Conservation (phyloP, 2,888 invertebrate species). For the Pedicia rivosa region DNA sequence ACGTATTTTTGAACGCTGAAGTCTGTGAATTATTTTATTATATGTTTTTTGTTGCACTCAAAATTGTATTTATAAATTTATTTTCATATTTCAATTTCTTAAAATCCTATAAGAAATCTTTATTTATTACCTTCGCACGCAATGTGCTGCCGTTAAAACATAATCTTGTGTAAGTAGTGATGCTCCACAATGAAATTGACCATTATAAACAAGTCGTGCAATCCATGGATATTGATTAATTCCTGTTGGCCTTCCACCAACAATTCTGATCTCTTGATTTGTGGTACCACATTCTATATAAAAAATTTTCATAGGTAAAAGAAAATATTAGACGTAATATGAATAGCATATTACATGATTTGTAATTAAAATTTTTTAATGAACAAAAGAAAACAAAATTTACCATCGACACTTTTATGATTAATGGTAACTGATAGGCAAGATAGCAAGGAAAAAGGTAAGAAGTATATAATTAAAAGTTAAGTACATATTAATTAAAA, state of each 20-base stretch:
- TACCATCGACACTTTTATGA: too few species aligned
- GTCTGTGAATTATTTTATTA: slow-evolving; percentile 28
- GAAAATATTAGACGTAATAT: not conserved
- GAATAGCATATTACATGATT: not conserved
- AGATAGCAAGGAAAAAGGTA: too few species aligned
- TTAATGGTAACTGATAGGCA: too few species aligned
- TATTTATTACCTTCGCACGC: slow-evolving; percentile 48
- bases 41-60: slow-evolving; percentile 18
- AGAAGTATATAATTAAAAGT: too few species aligned
- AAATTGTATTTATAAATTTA: not conserved
- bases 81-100: not conserved
- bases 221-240: slow-evolving; percentile 79
- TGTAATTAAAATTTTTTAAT: too few species aligned
- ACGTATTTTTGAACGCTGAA: slow-evolving; percentile 64
- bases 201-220: slow-evolving; percentile 71
- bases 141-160: slow-evolving; percentile 77
- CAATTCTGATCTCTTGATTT: slow-evolving; percentile 75
- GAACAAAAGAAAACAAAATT: too few species aligned
- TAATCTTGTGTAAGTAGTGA: slow-evolving; percentile 69
- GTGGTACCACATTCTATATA: slow-evolving; percentile 73
- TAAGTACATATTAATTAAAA: too few species aligned
- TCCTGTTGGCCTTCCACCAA: slow-evolving; percentile 68
- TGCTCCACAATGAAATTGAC: slow-evolving; percentile 78
- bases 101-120: not conserved
- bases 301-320: too few species aligned